Evolutionary conservation across 2,113 vertebrate species (phyloP).

Genomic region (Strix aluco): DNA sequence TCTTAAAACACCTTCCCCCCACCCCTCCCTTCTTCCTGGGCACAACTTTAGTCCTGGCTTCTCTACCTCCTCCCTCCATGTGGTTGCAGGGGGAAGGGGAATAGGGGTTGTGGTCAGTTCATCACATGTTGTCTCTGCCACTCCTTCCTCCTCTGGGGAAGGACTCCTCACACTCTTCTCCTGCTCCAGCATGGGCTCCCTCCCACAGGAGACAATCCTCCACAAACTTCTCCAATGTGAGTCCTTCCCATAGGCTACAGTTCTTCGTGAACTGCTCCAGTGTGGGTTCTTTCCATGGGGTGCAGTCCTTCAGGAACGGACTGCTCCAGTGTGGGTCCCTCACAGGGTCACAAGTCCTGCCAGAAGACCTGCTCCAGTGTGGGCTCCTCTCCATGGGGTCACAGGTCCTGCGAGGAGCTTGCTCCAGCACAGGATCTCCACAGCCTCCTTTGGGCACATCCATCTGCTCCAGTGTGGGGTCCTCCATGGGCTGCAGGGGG

Average conservation of each 20-base stretch:
- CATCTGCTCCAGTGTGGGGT: not conserved
- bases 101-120: not conserved
- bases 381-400: not conserved
- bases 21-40: not conserved
- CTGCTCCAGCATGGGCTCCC: not conserved
- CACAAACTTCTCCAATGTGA: not conserved
- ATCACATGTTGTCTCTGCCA: not conserved
- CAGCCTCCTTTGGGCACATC: not conserved
- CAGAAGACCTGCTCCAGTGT: not conserved
- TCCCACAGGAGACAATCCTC: not conserved
- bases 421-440: not conserved
- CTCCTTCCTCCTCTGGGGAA: not conserved
- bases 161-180: not conserved
- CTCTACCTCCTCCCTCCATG: not conserved
- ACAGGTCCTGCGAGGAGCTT: not conserved
- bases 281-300: accelerated
- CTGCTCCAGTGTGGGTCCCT: not conserved
- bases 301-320: not conserved
- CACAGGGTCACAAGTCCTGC: not conserved
- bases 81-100: accelerated
- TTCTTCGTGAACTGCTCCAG: not conserved
- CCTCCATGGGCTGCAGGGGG: not conserved
- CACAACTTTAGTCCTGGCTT: not conserved
- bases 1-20: not conserved
- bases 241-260: not conserved